phyloP scores from a whole-genome alignment of 2,888 invertebrate genomes.

The Tetranychus piercei region DNA sequence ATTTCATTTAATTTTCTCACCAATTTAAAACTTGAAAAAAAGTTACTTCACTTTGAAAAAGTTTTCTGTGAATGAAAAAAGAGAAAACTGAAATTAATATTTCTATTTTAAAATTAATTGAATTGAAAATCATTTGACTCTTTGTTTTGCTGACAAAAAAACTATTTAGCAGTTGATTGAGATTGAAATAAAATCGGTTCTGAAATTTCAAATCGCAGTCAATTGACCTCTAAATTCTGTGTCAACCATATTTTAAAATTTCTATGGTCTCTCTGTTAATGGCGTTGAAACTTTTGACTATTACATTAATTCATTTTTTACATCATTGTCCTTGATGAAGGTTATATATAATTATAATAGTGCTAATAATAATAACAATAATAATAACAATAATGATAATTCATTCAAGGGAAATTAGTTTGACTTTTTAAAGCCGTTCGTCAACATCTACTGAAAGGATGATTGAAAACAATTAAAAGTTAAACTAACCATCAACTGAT shows the following conservation, averaged over 20 bases:
- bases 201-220: too few species aligned
- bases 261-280: too few species aligned
- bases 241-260: too few species aligned
- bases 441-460: too few species aligned
- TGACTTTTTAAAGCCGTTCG: too few species aligned
- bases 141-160: background rate
- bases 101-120: background rate
- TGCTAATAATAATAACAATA: background rate
- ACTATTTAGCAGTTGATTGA: too few species aligned
- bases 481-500: too few species aligned
- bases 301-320: background rate
- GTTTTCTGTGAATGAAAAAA: background rate
- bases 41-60: too few species aligned
- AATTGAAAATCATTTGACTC: background rate
- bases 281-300: too few species aligned
- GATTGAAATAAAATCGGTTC: background rate
- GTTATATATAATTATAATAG: background rate
- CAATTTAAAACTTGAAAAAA: background rate
- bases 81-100: background rate
- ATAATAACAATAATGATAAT: background rate
- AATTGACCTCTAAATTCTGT: too few species aligned
- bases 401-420: too few species aligned
- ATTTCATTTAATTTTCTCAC: background rate
- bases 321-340: background rate
- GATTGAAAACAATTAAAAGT: too few species aligned